Conservation (phyloP, 2,113 vertebrate genomes). For the Prunella fulvescens region DNA sequence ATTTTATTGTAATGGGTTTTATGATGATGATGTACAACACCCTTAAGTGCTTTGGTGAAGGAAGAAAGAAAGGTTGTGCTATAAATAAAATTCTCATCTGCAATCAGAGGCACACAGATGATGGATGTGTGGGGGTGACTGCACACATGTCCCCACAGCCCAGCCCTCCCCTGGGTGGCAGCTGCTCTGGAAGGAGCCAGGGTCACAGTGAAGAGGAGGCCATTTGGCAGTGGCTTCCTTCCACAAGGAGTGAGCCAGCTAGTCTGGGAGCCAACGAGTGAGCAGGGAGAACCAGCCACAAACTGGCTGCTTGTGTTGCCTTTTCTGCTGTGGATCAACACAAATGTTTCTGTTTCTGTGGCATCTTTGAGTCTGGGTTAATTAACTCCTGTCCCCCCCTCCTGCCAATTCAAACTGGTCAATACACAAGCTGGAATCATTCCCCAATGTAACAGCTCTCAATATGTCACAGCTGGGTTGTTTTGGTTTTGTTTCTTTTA, state of each 20-base stretch:
- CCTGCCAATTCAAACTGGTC: background rate
- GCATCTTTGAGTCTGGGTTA: background rate
- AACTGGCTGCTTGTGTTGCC: background rate
- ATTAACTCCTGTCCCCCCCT: background rate
- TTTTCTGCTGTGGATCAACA: background rate
- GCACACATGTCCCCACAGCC: background rate
- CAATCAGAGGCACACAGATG: background rate
- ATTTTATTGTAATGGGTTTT: constrained; percentile 35
- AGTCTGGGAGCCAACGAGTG: background rate
- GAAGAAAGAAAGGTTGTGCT: constrained; percentile 19
- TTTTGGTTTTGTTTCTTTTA: background rate
- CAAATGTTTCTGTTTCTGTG: background rate
- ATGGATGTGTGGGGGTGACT: background rate
- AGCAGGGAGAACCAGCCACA: background rate
- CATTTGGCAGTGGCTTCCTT: background rate
- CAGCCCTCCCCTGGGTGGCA: background rate
- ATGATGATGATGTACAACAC: constrained; percentile 19
- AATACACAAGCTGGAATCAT: background rate
- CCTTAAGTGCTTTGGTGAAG: constrained; percentile 20
- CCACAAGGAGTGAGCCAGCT: background rate
- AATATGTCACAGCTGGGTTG: background rate
- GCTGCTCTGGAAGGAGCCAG: background rate
- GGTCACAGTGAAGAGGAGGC: background rate
- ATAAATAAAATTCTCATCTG: constrained; percentile 42
- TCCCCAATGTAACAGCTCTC: background rate